Percentiles rank a stretch among this genome's conserved stretches.
Evolutionary conservation across 2,888 invertebrate genomes (phyloP).

Genomic region (Dysmachus trigonus): DNA sequence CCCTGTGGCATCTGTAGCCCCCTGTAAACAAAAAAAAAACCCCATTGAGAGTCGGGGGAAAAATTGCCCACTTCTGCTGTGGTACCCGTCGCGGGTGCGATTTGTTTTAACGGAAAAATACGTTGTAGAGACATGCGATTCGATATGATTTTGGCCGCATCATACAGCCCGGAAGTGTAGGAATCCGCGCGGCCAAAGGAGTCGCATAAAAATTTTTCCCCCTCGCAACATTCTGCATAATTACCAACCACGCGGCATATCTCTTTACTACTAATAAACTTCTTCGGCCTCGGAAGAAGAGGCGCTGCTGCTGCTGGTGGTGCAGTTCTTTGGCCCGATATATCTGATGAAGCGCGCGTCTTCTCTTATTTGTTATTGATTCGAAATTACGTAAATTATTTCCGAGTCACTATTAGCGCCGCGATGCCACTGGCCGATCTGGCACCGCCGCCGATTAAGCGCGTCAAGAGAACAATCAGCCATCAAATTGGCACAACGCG

Average conservation of each 20-base stretch:
- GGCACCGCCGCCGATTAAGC: neutral
- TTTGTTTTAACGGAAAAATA: slow-evolving; percentile 27
- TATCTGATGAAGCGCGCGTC: slow-evolving; percentile 43
- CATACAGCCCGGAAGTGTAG: neutral
- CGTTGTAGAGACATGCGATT: neutral
- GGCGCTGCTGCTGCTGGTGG: too few relatives aligned
- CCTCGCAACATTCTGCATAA: neutral
- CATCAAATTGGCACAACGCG: slow-evolving; percentile 44
- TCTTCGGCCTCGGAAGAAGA: neutral
- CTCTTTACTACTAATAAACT: too few relatives aligned
- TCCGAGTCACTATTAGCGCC: slow-evolving; percentile 27
- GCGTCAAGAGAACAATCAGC: neutral
- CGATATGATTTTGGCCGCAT: neutral
- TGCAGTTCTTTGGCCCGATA: neutral
- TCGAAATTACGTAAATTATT: slow-evolving; percentile 47
- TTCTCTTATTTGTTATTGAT: slow-evolving; percentile 48
- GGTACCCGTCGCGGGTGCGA: neutral
- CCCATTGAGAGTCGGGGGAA: slow-evolving; percentile 9
- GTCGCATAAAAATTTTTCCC: neutral
- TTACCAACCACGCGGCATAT: slow-evolving; percentile 42
- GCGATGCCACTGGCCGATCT: neutral
- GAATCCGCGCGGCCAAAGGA: neutral
- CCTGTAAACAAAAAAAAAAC: slow-evolving; percentile 43
- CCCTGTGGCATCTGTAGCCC: slow-evolving; percentile 25
- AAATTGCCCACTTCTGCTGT: neutral